Evolutionary conservation across 1,140 invertebrate species (phyloP).

Genomic region (Aricia agestis): DNA sequence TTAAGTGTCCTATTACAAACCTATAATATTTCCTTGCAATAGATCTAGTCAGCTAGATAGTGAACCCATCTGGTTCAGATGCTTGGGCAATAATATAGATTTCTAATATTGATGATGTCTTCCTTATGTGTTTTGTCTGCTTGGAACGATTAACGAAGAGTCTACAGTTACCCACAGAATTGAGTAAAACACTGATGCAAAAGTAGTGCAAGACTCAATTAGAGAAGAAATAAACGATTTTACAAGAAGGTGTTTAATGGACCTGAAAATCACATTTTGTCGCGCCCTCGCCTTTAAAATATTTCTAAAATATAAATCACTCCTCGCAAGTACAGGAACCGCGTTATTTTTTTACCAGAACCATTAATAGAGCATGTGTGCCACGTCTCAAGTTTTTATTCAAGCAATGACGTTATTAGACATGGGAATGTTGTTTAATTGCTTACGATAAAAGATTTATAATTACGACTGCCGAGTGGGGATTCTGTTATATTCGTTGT

Average conservation of each 20-base stretch:
- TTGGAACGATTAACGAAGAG: neutral
- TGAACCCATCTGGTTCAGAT: neutral
- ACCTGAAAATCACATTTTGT: neutral
- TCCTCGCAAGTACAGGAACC: neutral
- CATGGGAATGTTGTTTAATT: slow-evolving; percentile 10
- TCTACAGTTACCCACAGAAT: neutral
- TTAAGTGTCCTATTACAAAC: slow-evolving; percentile 12
- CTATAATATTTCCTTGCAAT: slow-evolving; percentile 5
- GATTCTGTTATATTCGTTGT: neutral
- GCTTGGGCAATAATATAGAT: neutral
- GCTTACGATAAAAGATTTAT: slow-evolving; percentile 10
- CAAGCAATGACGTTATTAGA: slow-evolving; percentile 9
- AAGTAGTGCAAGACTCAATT: neutral
- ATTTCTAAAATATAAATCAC: neutral
- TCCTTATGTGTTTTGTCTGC: neutral
- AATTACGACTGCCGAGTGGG: neutral
- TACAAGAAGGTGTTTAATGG: too few species aligned
- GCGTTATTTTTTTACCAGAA: slow-evolving; percentile 1
- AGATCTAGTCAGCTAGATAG: neutral
- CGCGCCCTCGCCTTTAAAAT: neutral
- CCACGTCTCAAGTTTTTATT: slow-evolving; percentile 4
- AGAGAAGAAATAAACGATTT: too few species aligned
- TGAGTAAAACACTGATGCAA: too few species aligned
- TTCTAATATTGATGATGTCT: neutral
- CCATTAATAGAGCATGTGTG: slow-evolving; percentile 7